These are phyloP conservation scores for Elephas maximus DNA, from an alignment of 2,113 vertebrate species.

Conservation along the genomic window DNA sequence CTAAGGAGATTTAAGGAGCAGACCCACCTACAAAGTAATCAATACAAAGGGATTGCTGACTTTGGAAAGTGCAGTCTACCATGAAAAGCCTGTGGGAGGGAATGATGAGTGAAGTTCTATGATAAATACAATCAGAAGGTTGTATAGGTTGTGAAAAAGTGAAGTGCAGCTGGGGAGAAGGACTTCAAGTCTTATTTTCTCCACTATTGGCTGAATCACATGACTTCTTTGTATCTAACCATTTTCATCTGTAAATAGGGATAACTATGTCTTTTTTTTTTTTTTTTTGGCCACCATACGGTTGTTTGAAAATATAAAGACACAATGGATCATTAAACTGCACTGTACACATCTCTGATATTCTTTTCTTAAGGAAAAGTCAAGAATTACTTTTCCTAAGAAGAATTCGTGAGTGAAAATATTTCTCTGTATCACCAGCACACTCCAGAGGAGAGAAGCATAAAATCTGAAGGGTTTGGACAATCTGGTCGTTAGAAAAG, in stretches of 20 bases:
- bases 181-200: background rate
- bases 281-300: background rate
- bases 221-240: background rate
- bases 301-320: slow-evolving; percentile 48
- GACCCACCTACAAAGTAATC: slow-evolving; percentile 35
- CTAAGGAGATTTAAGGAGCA: slow-evolving; percentile 46
- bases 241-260: background rate
- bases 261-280: background rate
- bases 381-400: background rate
- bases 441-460: background rate
- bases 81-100: background rate
- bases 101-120: background rate
- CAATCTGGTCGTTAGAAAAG: background rate
- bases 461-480: background rate
- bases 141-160: background rate
- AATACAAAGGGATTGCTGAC: background rate
- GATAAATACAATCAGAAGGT: background rate
- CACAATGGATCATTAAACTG: background rate
- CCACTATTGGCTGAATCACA: background rate
- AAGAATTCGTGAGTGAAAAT: slow-evolving; percentile 13
- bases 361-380: slow-evolving; percentile 36
- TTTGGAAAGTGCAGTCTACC: background rate
- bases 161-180: background rate
- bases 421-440: background rate
- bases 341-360: background rate